Percentiles rank a stretch among this genome's conserved stretches.
These are phyloP conservation scores for Terrapene triunguis DNA, from an alignment of 2,113 vertebrate species.

Conservation along the genomic window DNA sequence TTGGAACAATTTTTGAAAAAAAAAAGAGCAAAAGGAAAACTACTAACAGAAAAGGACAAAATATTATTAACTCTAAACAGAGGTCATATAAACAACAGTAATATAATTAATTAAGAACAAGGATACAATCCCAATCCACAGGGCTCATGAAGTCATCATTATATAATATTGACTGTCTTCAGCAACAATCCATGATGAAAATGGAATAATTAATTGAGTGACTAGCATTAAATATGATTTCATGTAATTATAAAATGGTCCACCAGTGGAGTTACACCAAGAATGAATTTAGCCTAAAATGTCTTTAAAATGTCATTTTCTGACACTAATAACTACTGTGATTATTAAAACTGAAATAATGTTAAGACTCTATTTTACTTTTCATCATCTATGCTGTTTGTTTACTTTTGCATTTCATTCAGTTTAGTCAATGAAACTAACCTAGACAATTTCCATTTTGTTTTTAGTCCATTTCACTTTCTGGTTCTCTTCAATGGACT, in stretches of 20 bases:
- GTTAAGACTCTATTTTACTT: neutral
- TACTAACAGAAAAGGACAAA: neutral
- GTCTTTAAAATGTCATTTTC: neutral
- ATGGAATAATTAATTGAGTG: neutral
- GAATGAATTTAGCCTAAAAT: neutral
- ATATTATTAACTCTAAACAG: neutral
- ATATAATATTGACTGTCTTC: neutral
- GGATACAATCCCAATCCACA: rapidly evolving
- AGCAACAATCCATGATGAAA: neutral
- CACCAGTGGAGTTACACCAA: neutral
- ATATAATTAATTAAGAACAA: neutral
- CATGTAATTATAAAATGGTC: neutral
- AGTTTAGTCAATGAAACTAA: neutral
- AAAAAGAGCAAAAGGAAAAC: neutral
- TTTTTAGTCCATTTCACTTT: neutral
- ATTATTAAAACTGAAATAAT: neutral
- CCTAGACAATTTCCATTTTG: neutral
- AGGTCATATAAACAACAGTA: neutral
- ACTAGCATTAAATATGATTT: too few relatives aligned
- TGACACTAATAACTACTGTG: neutral
- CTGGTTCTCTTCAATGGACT: neutral
- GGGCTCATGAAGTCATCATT: neutral
- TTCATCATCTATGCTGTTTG: neutral
- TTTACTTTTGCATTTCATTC: neutral
- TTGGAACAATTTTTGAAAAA: neutral